Conservation (phyloP, 2,797 vertebrate species). For the Iguana delicatissima region DNA sequence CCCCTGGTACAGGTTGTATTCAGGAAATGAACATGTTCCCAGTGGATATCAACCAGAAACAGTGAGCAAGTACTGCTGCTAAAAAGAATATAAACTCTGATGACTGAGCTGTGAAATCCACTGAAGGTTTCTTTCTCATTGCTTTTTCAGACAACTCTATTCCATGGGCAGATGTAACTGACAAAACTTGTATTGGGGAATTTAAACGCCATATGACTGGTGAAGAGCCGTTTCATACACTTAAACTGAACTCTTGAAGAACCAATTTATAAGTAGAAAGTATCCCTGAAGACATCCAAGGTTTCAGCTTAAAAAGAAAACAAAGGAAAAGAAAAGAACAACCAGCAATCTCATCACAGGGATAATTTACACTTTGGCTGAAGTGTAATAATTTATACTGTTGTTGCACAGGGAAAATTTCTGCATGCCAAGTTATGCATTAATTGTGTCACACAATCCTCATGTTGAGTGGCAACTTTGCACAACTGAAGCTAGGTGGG, state of each 20-base stretch:
- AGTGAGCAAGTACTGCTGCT: conserved; percentile 25
- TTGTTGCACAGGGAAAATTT: too few species aligned
- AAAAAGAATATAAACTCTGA: conserved; percentile 18
- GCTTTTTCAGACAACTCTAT: conserved; percentile 37
- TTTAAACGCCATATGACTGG: conserved; percentile 23
- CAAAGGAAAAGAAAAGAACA: neutral
- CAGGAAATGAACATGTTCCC: conserved; percentile 35
- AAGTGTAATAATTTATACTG: too few species aligned
- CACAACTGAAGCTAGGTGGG: too few species aligned
- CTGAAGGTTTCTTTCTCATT: conserved; percentile 1
- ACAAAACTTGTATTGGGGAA: conserved; percentile 18
- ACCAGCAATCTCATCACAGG: conserved; percentile 32
- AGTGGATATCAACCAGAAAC: conserved; percentile 41
- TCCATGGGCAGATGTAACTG: neutral
- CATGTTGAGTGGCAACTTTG: too few species aligned
- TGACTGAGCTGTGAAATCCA: conserved; percentile 16
- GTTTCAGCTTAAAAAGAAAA: neutral
- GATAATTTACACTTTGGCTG: neutral
- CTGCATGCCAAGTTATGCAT: too few species aligned
- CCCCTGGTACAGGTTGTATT: conserved; percentile 30
- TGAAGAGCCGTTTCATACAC: conserved; percentile 53
- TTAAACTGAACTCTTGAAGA: conserved; percentile 38
- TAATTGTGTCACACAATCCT: too few species aligned
- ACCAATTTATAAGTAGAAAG: conserved; percentile 37
- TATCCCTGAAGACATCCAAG: conserved; percentile 19